Evolutionary conservation across 37 sponge, comb jelly and placozoan species (phyloP).

Genomic region (Crambe crambe): DNA sequence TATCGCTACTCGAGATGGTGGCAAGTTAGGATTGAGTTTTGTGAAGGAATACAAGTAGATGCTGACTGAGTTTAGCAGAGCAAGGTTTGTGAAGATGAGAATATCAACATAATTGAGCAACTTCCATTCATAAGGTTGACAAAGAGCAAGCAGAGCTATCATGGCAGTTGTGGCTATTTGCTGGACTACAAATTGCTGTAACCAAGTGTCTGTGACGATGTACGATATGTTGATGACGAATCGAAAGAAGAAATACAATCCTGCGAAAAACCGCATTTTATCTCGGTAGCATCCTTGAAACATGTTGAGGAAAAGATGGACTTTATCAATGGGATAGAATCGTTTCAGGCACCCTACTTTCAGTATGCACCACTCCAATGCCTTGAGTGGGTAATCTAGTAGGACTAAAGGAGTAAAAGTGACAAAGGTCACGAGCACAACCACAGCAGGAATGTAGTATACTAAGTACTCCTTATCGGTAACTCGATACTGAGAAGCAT

Average conservation of each 20-base stretch:
- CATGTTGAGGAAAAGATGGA: constrained; percentile 30
- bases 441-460: constrained; percentile 29
- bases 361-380: constrained; percentile 10
- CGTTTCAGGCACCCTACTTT: background rate
- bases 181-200: constrained; percentile 17
- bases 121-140: constrained; percentile 42
- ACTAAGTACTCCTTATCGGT: background rate
- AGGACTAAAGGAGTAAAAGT: constrained; percentile 44
- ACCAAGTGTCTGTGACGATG: constrained; percentile 9
- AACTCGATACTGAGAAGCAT: constrained; percentile 6
- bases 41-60: constrained; percentile 17
- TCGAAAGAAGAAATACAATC: constrained; percentile 51
- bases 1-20: background rate
- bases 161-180: background rate
- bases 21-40: background rate
- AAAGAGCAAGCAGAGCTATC: constrained; percentile 10
- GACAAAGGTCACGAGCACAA: constrained; percentile 37
- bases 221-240: constrained; percentile 17
- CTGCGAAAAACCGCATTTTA: constrained; percentile 54
- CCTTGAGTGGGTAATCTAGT: constrained; percentile 38
- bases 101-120: constrained; percentile 43
- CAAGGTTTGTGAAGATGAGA: constrained; percentile 48
- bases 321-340: constrained; percentile 13
- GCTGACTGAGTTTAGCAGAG: constrained; percentile 32
- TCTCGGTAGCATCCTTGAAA: constrained; percentile 62